Base-by-base conservation (phyloP, 2,113 vertebrate genomes). In the Poeciliopsis turrubarensis region DNA sequence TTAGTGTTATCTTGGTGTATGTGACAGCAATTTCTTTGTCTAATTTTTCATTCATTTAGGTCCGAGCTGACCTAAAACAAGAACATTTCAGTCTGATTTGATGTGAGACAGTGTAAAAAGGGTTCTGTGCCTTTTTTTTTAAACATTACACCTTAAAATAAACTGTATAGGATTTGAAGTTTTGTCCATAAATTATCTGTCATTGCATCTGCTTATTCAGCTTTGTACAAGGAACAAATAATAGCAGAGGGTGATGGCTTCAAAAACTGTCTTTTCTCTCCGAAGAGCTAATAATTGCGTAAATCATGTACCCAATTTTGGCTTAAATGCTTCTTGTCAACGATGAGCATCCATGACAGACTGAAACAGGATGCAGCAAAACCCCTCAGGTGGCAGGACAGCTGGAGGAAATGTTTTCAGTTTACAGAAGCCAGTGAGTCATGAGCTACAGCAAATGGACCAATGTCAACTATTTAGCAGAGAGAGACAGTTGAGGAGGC, bases 381-480 rank as follows among this genome's bases (percentile, higher is more conserved):
- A 31, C 47, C 73, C 69, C 70, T 19, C 4, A 0, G 57, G 68
- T 47, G 26, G 62, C 11, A 7, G 9, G 15, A 22, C 9, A 37
- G 22, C 25, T 62, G 67, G 31, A 51, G 65, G 22, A 51, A 31
- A 57, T 47, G 5, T 4, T 4, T 25, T 41, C 11, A 39, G 70
- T 71, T 87, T 72, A 29, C 60, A 65, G 76, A 69, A 57, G 70
- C 34, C 25, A 37, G 68, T 77, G 75, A 87, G 73, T 71, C 80
- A 51, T 51, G 60, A 67, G 34, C 60, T 26, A 72, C n/a, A 5
- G 60, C 30, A 72, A 27, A 47, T 25, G 4, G 17, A 61, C n/a
- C 31, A 60, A 26, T 26, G 44, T 70, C 30, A n/a, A 32, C 51
- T 70, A 34, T 41, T 88, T 85, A 89, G 70, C 10, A 34, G 51